Evolutionary conservation across 2,797 vertebrate species (phyloP), one percentile per base, ranked within the genome.

Genomic region (Cyclura pinguis): DNA sequence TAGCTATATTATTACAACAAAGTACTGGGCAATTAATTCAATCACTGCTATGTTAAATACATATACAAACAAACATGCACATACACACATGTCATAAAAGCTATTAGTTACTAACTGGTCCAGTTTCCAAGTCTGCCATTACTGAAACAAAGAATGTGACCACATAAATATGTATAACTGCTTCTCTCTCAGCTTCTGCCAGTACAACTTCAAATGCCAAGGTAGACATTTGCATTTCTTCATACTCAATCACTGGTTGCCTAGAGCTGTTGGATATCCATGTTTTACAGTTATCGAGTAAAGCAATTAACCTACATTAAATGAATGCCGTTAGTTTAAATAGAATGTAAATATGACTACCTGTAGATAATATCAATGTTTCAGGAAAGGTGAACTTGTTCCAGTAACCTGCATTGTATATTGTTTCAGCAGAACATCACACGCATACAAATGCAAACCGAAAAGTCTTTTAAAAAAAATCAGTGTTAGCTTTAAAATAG

Each of bases 181-280:
- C 73, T 87, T 93, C n/a, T 18, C 85, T 88, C 32, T 88, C 76
- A 81, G 35, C 13, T 29, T 85, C 88, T 69, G 91, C 57, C 57
- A 90, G 89, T 92, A 87, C 83, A 12, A 91, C 67, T 6, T 83
- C 77, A 86, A 93, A 88, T 2, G 0, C 24, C 10, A 1, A 0
- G 74, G 72, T 29, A 76, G 5, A 90, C 87, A 72, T 59, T 91
- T 64, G 67, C 57, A 82, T 73, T 73, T 52, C 69, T 76, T 77
- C 38, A 90, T 83, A 83, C 35, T 90, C 16, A 57, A 73, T 84
- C 50, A 27, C 52, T 72, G 50, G 6, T 27, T 87, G 80, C 80
- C 69, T 90, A 76, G 10, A n/a, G 55, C 67, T 83, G 55, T 57
- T 90, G 89, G 87, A 80, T 35, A 35, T 50, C 62, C 91, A 87